phyloP scores from a whole-genome alignment of 2,113 vertebrate genomes.

The Pollachius pollachius region DNA sequence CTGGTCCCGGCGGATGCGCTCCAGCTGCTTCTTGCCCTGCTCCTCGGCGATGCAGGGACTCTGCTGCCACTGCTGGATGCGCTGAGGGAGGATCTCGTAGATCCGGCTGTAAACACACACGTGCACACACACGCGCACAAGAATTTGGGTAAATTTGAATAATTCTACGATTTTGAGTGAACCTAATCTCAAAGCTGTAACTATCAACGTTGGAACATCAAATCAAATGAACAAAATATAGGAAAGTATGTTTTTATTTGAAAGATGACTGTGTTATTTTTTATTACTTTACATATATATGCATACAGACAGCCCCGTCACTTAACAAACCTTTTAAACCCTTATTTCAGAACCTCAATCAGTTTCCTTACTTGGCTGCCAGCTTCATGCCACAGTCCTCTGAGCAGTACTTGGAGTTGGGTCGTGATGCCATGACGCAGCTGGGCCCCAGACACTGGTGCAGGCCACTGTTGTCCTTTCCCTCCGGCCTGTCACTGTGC shows the following conservation, averaged over 20 bases:
- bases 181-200: too few relatives aligned
- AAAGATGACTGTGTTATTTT: too few relatives aligned
- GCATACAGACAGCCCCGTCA: background rate
- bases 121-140: background rate
- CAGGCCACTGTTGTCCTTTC: slow-evolving; percentile 70
- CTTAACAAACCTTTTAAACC: background rate
- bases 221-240: too few relatives aligned
- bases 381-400: slow-evolving; percentile 94
- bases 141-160: background rate
- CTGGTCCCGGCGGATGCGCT: slow-evolving; percentile 90
- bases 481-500: slow-evolving; percentile 78
- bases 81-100: slow-evolving; percentile 94
- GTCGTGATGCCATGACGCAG: slow-evolving; percentile 77
- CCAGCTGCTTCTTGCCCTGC: slow-evolving; percentile 90
- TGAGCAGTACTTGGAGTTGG: slow-evolving; percentile 90
- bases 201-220: too few relatives aligned
- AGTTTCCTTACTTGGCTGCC: slow-evolving; percentile 84
- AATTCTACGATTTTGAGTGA: too few relatives aligned
- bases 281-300: too few relatives aligned
- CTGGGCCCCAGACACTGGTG: slow-evolving; percentile 89
- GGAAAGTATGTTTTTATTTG: too few relatives aligned
- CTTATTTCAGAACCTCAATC: background rate
- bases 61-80: slow-evolving; percentile 97
- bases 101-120: slow-evolving; percentile 77
- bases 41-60: slow-evolving; percentile 94